Evolutionary conservation across 2,797 vertebrate genomes (phyloP).

Genomic region (Scarus forsteni): DNA sequence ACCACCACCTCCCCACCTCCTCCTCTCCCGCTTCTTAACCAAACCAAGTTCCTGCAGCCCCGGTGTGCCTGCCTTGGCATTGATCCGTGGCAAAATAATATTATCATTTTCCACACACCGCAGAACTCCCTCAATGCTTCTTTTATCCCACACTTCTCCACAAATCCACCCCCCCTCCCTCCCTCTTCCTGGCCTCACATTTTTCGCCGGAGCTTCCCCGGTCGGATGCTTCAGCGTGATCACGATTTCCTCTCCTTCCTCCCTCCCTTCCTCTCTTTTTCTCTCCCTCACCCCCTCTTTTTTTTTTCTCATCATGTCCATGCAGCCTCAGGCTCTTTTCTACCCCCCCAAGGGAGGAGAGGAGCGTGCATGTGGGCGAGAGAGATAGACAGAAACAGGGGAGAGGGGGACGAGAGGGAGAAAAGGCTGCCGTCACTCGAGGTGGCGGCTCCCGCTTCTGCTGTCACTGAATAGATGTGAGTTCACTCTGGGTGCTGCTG

Average conservation of each 20-base stretch:
- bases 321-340: slow-evolving; percentile 52
- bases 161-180: slow-evolving; percentile 16
- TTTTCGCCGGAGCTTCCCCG: slow-evolving; percentile 25
- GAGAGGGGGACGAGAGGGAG: slow-evolving; percentile 26
- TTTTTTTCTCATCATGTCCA: slow-evolving; percentile 46
- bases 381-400: slow-evolving; percentile 27
- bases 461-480: slow-evolving; percentile 71
- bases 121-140: slow-evolving; percentile 2
- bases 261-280: neutral
- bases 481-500: slow-evolving; percentile 67
- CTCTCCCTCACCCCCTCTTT: neutral
- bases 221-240: slow-evolving; percentile 46
- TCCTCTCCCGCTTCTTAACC: neutral
- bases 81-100: slow-evolving; percentile 13
- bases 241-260: slow-evolving; percentile 32
- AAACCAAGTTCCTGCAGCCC: slow-evolving; percentile 39
- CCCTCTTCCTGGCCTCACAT: slow-evolving; percentile 7
- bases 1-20: no score
- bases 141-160: slow-evolving; percentile 9
- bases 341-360: slow-evolving; percentile 41
- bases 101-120: slow-evolving; percentile 19
- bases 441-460: slow-evolving; percentile 58
- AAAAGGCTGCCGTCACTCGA: slow-evolving; percentile 59
- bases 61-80: slow-evolving; percentile 22
- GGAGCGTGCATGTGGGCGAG: slow-evolving; percentile 50